Base-by-base conservation (phyloP, 2,888 invertebrate genomes). In the Nowickia ferox region DNA sequence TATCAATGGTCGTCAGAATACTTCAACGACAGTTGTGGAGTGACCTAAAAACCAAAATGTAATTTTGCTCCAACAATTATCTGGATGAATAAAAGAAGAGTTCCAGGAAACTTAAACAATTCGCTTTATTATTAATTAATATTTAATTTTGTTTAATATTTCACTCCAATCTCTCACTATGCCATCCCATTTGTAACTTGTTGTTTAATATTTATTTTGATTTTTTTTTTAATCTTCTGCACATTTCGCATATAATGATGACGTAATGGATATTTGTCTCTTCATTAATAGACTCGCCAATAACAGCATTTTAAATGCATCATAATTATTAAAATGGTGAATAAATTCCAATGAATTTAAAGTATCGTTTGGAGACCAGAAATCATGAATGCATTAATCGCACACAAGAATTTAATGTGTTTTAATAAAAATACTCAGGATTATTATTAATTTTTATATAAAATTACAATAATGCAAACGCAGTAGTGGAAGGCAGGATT, bases 401-500 rank as follows among this genome's bases (percentile, higher is more conserved):
- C 19, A 8, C n/a, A 11, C n/a, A 51, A 40, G n/a, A 42, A 6
- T 51, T 74, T 51, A 61, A 74, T 61, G 19, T 51, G 42, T n/a
- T 74, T 63, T 51, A 74, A 51, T 63, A 51, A 63, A 63, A 22
- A 63, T 51, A 1, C 15, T 51, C 51, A 51, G 48, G 48, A 13
- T 61, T n/a, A 63, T 61, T 40, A 63, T 63, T 30, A 13, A 38
- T 51, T 59, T 72, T 59, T n/a, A 40, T 63, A 9, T 22, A 9
- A 2, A 63, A 5, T 74, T 61, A 61, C 9, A 48, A 48, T 48
- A n/a, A 9, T 19, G 10, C 5, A 30, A 57, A 30, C 10, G 8
- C 9, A 55, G 3, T 9, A 8, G 13, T 15, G 40, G n/a, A 38
- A 1, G 11, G 13, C 11, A 6, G 30, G 6, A 30, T 30, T 30